Percentiles rank a stretch among this genome's conserved stretches.
Evolutionary conservation across 2,888 invertebrate genomes (phyloP).

Genomic region (Plebejus melissa): DNA sequence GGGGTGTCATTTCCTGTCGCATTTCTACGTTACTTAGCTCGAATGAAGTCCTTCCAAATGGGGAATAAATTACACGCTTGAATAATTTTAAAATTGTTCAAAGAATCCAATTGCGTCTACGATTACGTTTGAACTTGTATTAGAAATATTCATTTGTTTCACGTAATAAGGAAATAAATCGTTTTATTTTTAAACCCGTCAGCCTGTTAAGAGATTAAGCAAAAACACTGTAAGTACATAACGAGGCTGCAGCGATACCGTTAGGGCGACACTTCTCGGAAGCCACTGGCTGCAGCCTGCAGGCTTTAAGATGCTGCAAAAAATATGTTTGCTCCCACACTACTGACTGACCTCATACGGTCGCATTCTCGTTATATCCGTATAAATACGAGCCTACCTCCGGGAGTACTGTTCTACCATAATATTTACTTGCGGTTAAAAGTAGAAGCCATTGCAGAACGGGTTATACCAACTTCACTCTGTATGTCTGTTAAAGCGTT

Average conservation of each 20-base stretch:
- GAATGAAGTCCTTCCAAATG: background rate
- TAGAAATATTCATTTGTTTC: background rate
- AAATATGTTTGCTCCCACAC: slow-evolving; percentile 40
- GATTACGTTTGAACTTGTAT: background rate
- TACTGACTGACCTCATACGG: slow-evolving; percentile 37
- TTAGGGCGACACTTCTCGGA: slow-evolving; percentile 50
- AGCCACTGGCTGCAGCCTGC: slow-evolving; percentile 32
- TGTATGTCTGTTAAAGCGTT: background rate
- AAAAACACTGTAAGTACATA: slow-evolving; percentile 28
- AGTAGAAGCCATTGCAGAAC: background rate
- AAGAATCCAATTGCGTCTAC: background rate
- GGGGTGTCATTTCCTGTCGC: slow-evolving; percentile 14
- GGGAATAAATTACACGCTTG: background rate
- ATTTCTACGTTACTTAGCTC: slow-evolving; percentile 5
- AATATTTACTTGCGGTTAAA: background rate
- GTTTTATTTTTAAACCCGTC: slow-evolving; percentile 14
- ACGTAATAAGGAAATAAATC: slow-evolving; percentile 21
- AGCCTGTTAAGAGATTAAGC: slow-evolving; percentile 23
- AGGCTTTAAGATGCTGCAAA: slow-evolving; percentile 35
- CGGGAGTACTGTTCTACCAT: slow-evolving; percentile 31
- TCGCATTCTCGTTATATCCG: slow-evolving; percentile 39
- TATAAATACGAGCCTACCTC: slow-evolving; percentile 32
- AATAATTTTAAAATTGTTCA: background rate
- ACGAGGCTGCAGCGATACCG: slow-evolving; percentile 34
- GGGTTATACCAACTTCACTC: background rate